Evolutionary conservation across 2,888 invertebrate species (phyloP), one percentile per base, ranked within the genome.

Genomic region (Mythimna pallens): DNA sequence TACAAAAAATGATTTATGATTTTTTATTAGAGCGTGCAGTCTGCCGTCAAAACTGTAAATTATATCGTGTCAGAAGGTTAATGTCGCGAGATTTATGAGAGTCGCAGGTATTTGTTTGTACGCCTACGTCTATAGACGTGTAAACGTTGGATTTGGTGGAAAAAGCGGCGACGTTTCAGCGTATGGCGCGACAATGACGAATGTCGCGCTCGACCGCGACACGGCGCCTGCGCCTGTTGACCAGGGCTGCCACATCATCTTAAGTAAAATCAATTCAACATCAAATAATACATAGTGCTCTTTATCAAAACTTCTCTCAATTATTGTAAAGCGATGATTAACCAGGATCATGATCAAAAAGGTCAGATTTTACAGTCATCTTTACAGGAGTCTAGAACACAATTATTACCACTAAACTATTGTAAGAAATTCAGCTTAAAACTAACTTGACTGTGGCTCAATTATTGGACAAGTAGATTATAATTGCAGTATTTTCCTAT

Each of bases 131-230:
- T 20, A 62, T 69, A 71, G 79, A 75, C 78, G 73, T 76, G 79
- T 80, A 76, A 78, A 73, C 70, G 65, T 66, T 85, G 62, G 78
- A 55, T 80, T 85, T 72, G 70, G 76, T 62, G 85, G 87, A 79
- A 86, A 85, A 83, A 85, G 78, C 85, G 68, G 81, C 78, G 72
- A 83, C 77, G 73, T 83, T 76, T 80, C 62, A 84, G 82, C 81
- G 82, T 82, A 76, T 77, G 78, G 70, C 74, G 83, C 78, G 91
- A 91, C 91, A 87, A 83, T 89, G 92, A 92, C 90, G 88, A 87
- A 93, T 92, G 89, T 85, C 73, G 87, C 86, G 87, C 84, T 88
- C 88, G 86, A 84, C 78, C 86, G 85, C 87, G 86, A 90, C 93
- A 92, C 82, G 88, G 85, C 83, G 87, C 83, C 85, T 81, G 86